These are phyloP conservation scores for Scalopus aquaticus DNA, from an alignment of 2,113 vertebrate species.

Conservation along the genomic window DNA sequence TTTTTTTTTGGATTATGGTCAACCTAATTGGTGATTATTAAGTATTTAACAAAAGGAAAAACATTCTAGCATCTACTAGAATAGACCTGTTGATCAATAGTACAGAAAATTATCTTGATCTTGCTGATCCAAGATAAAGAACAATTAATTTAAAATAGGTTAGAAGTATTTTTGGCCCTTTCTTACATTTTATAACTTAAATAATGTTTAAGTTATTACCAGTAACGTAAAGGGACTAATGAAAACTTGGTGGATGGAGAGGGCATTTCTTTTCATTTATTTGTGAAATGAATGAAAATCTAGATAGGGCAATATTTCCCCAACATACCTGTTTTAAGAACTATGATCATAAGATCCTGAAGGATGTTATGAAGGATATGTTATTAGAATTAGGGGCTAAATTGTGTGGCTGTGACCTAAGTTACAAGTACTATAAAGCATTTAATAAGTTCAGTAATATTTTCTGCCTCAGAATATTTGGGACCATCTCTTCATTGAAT, in stretches of 20 bases:
- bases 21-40: conserved; percentile 46
- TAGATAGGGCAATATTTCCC: neutral
- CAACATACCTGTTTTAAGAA: neutral
- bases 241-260: neutral
- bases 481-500: too few species aligned
- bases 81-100: neutral
- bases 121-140: neutral
- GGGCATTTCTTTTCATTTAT: neutral
- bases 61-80: neutral
- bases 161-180: neutral
- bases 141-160: conserved; percentile 27
- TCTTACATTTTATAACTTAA: neutral
- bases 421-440: neutral
- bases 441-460: neutral
- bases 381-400: neutral
- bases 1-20: neutral
- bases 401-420: neutral
- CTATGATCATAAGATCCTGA: neutral
- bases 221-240: neutral
- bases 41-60: conserved; percentile 2
- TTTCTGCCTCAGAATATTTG: neutral
- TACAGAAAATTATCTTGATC: neutral
- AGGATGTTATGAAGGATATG: neutral
- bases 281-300: neutral
- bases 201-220: neutral